Evolutionary conservation across 30 jellyfish, hydroid and myxozoan species (phyloP).

Genomic region (Chironex yamaguchii): DNA sequence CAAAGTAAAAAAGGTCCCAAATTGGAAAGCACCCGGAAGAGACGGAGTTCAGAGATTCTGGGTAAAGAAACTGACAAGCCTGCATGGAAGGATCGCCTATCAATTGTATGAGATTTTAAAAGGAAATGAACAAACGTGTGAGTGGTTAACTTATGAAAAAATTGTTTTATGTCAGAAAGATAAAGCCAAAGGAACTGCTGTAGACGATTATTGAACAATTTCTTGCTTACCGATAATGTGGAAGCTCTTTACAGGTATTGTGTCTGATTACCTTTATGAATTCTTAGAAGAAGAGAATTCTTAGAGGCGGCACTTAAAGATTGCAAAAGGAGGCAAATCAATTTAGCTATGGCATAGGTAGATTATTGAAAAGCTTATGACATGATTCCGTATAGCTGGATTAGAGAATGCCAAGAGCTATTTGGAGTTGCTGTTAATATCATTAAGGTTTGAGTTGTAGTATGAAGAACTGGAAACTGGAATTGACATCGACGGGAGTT

Average conservation of each 20-base stretch:
- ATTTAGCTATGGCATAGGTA: background rate
- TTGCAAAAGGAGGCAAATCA: background rate
- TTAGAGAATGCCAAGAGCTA: background rate
- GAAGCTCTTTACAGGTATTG: background rate
- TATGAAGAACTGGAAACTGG: background rate
- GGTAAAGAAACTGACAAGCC: background rate
- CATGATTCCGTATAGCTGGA: background rate
- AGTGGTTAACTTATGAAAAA: background rate
- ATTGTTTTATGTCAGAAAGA: background rate
- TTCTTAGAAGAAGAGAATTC: background rate
- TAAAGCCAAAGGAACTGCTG: background rate
- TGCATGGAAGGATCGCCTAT: background rate
- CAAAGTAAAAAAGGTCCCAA: background rate
- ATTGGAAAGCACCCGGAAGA: background rate
- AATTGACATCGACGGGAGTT: background rate
- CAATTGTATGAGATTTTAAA: background rate
- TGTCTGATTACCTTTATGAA: background rate
- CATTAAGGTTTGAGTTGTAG: background rate
- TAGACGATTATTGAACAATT: background rate
- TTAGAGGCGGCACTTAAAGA: background rate
- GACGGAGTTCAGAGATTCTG: background rate
- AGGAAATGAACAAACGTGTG: background rate
- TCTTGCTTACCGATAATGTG: background rate
- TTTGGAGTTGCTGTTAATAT: background rate
- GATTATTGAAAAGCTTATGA: background rate